Conservation (phyloP, 2,113 vertebrate species). For the Alectura lathami region DNA sequence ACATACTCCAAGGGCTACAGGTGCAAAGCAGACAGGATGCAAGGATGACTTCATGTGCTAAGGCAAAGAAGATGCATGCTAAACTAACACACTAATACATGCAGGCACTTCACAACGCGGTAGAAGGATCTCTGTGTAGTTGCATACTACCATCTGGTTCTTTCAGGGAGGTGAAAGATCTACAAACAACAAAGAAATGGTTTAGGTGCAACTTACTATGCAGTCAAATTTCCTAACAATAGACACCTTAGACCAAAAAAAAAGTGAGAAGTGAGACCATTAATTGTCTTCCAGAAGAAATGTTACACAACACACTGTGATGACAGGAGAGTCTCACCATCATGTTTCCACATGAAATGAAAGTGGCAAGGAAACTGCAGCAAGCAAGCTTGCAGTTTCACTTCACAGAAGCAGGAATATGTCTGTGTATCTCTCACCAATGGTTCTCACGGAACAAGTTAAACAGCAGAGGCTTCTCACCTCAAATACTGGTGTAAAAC, state of each 20-base stretch:
- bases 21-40: background rate
- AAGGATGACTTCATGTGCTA: background rate
- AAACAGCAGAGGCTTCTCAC: background rate
- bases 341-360: background rate
- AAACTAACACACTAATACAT: background rate
- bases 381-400: background rate
- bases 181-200: background rate
- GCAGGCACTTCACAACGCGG: background rate
- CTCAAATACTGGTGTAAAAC: background rate
- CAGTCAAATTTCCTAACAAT: background rate
- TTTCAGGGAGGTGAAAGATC: background rate
- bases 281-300: background rate
- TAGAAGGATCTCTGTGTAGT: background rate
- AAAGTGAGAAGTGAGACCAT: background rate
- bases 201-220: background rate
- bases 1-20: background rate
- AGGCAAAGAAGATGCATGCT: background rate
- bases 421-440: background rate
- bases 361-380: background rate
- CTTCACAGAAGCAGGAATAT: background rate
- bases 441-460: background rate
- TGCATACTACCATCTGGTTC: background rate
- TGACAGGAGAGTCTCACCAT: background rate
- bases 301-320: background rate
- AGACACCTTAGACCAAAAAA: background rate